phyloP scores from a whole-genome alignment of 2,113 vertebrate species.

The Charadrius vociferus region DNA sequence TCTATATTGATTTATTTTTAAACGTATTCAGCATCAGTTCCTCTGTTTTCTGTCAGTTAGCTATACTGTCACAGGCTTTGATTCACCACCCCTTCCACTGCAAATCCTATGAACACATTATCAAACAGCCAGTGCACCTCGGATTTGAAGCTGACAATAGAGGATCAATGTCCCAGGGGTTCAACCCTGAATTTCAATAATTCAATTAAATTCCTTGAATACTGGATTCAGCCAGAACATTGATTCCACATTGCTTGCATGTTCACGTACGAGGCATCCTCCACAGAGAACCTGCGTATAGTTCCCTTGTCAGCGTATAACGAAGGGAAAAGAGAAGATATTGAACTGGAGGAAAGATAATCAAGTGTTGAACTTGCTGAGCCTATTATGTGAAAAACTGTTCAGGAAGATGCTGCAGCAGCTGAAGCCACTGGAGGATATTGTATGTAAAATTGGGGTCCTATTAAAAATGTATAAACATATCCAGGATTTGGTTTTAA shows the following conservation, averaged over 20 bases:
- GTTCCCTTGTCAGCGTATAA: conserved; percentile 54
- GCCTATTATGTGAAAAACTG: conserved; percentile 71
- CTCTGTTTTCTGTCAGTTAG: conserved; percentile 75
- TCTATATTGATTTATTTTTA: conserved; percentile 66
- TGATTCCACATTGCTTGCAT: conserved; percentile 62
- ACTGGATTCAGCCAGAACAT: conserved; percentile 66
- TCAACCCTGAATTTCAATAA: conserved; percentile 75
- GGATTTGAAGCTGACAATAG: conserved; percentile 70
- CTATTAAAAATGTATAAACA: conserved; percentile 70
- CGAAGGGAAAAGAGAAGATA: conserved; percentile 60
- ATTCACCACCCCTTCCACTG: conserved; percentile 69
- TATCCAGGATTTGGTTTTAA: conserved; percentile 53
- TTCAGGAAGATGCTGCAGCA: conserved; percentile 53
- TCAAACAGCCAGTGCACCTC: conserved; percentile 39
- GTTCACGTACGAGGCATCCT: conserved; percentile 30
- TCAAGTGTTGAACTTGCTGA: conserved; percentile 70
- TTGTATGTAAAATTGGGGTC: conserved; percentile 56
- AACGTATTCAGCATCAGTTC: conserved; percentile 57
- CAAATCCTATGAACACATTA: conserved; percentile 66
- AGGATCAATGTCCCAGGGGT: conserved; percentile 70
- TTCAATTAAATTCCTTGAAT: conserved; percentile 74
- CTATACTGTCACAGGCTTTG: conserved; percentile 65
- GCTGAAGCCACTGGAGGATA: conserved; percentile 62
- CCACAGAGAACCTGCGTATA: not conserved
- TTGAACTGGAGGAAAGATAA: conserved; percentile 71